Evolutionary conservation across 2,888 invertebrate species (phyloP).

Genomic region (Gymnosoma rotundatum): DNA sequence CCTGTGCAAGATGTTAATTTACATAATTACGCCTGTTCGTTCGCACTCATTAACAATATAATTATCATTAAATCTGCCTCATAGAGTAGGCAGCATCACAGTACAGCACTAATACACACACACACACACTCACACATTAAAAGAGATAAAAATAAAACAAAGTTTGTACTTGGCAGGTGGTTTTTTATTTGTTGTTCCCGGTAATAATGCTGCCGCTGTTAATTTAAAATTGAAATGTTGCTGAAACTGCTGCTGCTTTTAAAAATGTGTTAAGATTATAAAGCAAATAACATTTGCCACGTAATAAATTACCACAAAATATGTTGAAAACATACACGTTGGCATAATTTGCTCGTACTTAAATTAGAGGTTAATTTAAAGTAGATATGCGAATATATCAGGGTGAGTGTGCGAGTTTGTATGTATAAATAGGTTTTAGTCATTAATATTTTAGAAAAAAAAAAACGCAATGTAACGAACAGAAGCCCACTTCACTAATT

Average conservation of each 20-base stretch:
- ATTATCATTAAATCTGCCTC: conserved; percentile 74
- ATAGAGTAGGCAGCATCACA: not conserved
- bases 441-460: conserved; percentile 54
- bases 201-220: conserved; percentile 22
- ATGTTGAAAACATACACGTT: conserved; percentile 69
- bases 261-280: conserved; percentile 72
- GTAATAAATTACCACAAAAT: conserved; percentile 78
- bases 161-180: conserved; percentile 70
- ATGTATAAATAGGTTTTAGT: conserved; percentile 40
- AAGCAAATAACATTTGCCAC: conserved; percentile 74
- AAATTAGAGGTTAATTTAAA: conserved; percentile 64
- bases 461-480: conserved; percentile 24
- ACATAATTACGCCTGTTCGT: conserved; percentile 71
- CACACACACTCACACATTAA: not conserved
- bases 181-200: conserved; percentile 44
- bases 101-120: conserved; percentile 28
- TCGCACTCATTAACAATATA: conserved; percentile 78
- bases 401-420: conserved; percentile 6
- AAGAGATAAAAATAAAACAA: conserved; percentile 27
- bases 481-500: conserved; percentile 73
- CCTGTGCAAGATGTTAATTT: conserved; percentile 65
- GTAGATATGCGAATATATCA: conserved; percentile 19
- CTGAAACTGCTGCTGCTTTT: conserved; percentile 3
- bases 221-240: conserved; percentile 29
- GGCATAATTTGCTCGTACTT: conserved; percentile 49